A percentile compares a stretch with the other conserved stretches of the same genome.
These are phyloP conservation scores for Patella depressa DNA, from an alignment of 2,888 invertebrate species.

Conservation along the genomic window DNA sequence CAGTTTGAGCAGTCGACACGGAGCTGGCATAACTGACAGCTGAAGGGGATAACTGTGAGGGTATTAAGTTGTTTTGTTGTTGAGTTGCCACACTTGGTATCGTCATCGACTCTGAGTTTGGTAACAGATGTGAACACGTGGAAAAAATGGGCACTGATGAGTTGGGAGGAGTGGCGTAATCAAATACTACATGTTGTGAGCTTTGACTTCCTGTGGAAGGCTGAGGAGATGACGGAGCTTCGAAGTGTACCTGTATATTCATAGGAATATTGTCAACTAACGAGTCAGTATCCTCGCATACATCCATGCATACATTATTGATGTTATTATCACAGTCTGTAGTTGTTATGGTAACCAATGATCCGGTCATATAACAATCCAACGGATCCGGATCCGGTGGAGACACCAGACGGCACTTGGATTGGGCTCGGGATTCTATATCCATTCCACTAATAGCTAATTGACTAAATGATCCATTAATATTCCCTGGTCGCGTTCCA, in stretches of 20 bases:
- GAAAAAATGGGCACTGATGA: slow-evolving; percentile 31
- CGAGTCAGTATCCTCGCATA: slow-evolving; percentile 23
- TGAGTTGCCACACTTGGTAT: slow-evolving; percentile 27
- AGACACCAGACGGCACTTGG: slow-evolving; percentile 38
- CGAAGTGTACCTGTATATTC: slow-evolving; percentile 67
- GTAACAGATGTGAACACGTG: slow-evolving; percentile 22
- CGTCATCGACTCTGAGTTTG: slow-evolving; percentile 24
- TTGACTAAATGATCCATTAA: slow-evolving; percentile 35
- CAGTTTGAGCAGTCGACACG: slow-evolving; percentile 23
- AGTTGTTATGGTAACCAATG: slow-evolving; percentile 60
- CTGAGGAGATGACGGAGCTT: slow-evolving; percentile 64
- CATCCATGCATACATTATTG: slow-evolving; percentile 29
- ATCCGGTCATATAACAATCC: slow-evolving; percentile 32
- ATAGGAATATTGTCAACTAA: slow-evolving; percentile 42
- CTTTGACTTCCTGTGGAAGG: slow-evolving; percentile 61
- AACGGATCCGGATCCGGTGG: slow-evolving; percentile 37
- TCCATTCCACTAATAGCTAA: slow-evolving; percentile 31
- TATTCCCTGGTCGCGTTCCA: not conserved
- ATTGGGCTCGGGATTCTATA: slow-evolving; percentile 22
- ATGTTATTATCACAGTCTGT: slow-evolving; percentile 52
- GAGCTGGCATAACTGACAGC: slow-evolving; percentile 37
- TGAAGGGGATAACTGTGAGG: slow-evolving; percentile 25
- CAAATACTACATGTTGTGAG: slow-evolving; percentile 52
- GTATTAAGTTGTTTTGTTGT: slow-evolving; percentile 31
- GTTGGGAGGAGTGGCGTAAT: slow-evolving; percentile 50